phyloP scores from a whole-genome alignment of 2,888 invertebrate species.

The Aporophyla lueneburgensis region DNA sequence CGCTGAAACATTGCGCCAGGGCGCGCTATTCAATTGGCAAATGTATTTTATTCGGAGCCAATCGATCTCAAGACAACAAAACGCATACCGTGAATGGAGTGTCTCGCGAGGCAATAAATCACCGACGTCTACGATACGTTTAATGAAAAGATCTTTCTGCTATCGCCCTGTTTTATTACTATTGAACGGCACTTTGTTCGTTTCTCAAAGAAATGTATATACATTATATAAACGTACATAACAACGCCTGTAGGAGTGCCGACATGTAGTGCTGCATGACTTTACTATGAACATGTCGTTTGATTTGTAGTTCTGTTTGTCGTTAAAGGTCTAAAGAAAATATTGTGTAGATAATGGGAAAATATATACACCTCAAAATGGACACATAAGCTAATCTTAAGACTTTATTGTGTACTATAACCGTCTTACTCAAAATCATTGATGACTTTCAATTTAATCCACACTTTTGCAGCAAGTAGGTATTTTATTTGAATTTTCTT shows the following conservation, averaged over 20 bases:
- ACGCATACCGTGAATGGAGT: conserved; percentile 86
- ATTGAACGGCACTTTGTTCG: conserved; percentile 74
- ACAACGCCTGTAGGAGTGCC: conserved; percentile 67
- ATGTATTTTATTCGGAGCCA: conserved; percentile 89
- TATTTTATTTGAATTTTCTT: conserved; percentile 49
- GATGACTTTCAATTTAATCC: conserved; percentile 1
- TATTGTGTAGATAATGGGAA: conserved; percentile 47
- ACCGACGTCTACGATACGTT: conserved; percentile 86
- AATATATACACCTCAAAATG: conserved; percentile 13
- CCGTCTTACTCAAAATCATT: neutral
- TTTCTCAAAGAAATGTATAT: conserved; percentile 62
- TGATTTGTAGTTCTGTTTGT: conserved; percentile 71
- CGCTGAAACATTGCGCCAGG: conserved; percentile 86
- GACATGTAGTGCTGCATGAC: conserved; percentile 67
- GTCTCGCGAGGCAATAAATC: conserved; percentile 89
- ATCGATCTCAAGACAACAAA: conserved; percentile 89
- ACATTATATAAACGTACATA: conserved; percentile 56
- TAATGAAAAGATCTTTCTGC: conserved; percentile 87
- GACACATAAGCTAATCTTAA: conserved; percentile 11
- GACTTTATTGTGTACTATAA: conserved; percentile 5
- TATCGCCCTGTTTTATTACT: conserved; percentile 82
- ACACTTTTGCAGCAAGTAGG: conserved; percentile 3
- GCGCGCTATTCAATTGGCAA: conserved; percentile 87
- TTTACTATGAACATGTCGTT: conserved; percentile 66
- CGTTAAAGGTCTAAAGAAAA: conserved; percentile 71